phyloP scores from a whole-genome alignment of 2,888 invertebrate genomes.

The Catocala nupta region DNA sequence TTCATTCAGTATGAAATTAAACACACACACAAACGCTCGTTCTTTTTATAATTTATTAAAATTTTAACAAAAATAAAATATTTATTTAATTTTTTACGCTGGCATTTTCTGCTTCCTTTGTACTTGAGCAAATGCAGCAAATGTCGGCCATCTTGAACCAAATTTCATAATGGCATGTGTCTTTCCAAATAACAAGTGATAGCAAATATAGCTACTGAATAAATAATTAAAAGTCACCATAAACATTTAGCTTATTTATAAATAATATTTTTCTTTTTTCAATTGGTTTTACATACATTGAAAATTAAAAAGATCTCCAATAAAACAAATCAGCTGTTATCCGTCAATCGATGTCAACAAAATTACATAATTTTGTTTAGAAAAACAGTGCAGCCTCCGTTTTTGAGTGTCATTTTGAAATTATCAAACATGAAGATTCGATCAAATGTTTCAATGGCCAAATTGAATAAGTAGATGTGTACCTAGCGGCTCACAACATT shows the following conservation, averaged over 20 bases:
- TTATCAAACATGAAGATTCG: constrained; percentile 76
- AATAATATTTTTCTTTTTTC: constrained; percentile 43
- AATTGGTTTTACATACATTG: constrained; percentile 48
- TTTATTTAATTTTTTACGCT: constrained; percentile 57
- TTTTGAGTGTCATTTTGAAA: constrained; percentile 81
- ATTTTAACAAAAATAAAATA: too few relatives aligned
- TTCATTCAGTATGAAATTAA: too few relatives aligned
- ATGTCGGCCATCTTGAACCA: constrained; percentile 81
- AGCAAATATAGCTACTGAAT: constrained; percentile 53
- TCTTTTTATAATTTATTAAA: too few relatives aligned
- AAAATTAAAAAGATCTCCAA: constrained; percentile 79
- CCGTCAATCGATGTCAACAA: constrained; percentile 88
- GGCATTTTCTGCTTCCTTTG: constrained; percentile 58
- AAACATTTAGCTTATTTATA: constrained; percentile 62
- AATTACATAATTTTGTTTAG: constrained; percentile 88
- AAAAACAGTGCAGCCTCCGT: constrained; percentile 84
- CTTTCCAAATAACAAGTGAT: constrained; percentile 77
- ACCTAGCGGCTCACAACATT: constrained; percentile 65
- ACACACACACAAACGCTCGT: too few relatives aligned
- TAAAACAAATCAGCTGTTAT: constrained; percentile 87
- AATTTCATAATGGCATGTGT: constrained; percentile 75
- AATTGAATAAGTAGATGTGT: constrained; percentile 76
- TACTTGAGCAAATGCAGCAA: constrained; percentile 35
- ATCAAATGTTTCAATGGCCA: constrained; percentile 71
- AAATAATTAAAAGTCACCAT: constrained; percentile 57